Base-by-base conservation (phyloP, 2,888 invertebrate genomes). In the Eristalinus aeneus region DNA sequence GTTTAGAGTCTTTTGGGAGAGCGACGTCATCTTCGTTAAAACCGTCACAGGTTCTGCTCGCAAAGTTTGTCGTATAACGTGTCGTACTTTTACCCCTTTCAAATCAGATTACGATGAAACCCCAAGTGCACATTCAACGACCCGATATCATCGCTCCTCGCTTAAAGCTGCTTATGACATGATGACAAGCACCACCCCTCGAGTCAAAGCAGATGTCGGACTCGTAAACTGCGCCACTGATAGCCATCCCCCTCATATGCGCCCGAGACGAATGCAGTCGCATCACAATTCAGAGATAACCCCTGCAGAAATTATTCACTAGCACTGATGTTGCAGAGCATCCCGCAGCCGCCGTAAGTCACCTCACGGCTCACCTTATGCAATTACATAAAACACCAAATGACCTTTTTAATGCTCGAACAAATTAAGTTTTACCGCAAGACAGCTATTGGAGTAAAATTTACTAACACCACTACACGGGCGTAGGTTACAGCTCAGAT, bases 391-490 rank as follows among this genome's bases (percentile, higher is more conserved):
- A 82, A 87, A 82, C 74, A 74, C 82, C 54, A 84, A 88, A 79
- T 86, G 84, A 72, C 84, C 78, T 84, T 86, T 84, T 88, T 88
- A 88, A 87, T 87, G 81, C 86, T 61, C 68, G 63, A 88, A 84
- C 88, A 88, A 87, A 88, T 87, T 87, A 84, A 84, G 88, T 82
- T 76, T 86, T 36, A 69, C 78, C 86, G 67, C 86, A 86, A 82
- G 77, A 86, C 74, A 74, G 56, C 77, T 82, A 81, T 81, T 68
- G 80, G 53, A 60, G 60, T 64, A 31, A 74, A 86, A 82, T 82
- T 71, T 82, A 86, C 74, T 68, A 76, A 72, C 78, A 64, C 60
- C 79, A 61, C 64, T 23, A 63, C 56, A 31, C 23, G 54, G 56
- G 16, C 76, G 53, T 46, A 16, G 46, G 46, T 46, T 16, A 16